Evolutionary conservation across 2,113 vertebrate species (phyloP), one percentile per base, ranked within the genome.

Genomic region (Hypocryptadius cinnamomeus): DNA sequence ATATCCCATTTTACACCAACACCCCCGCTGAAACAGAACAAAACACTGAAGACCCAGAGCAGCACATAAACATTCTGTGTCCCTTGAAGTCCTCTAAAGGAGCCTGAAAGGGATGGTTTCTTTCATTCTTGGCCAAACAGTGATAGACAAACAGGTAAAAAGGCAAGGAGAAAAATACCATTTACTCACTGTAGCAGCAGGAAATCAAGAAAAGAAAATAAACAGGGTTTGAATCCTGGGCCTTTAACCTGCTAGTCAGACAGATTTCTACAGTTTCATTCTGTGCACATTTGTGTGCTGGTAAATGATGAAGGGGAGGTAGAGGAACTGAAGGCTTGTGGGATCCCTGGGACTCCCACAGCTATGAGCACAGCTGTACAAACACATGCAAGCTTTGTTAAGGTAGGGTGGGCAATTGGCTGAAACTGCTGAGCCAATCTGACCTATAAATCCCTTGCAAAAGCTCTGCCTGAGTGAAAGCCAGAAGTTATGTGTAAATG

Each of bases 281-380:
- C 97, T 97, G 96, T 97, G 97, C 95, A 90, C 97, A 95, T 98
- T 97, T 97, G 97, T 98, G 97, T 93, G 97, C 96, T 96, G 97
- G 97, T 98, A 97, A 97, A 97, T 95, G 96, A 97, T 95, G 95
- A 97, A 98, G 96, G 97, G 97, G 98, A 97, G 98, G 97, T 94
- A 97, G 94, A 97, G 96, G 96, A 97, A 98, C 97, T 79, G 93
- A 95, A 97, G 94, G 97, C 98, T 97, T 97, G 97, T 97, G 98
- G 97, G 98, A 98, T 98, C 96, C 96, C 85, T 93, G 89, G 97
- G 97, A 98, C 98, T 98, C 98, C 98, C 98, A 98, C 98, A 98
- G 98, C 97, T 98, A 97, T 83, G 81, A 97, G 97, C 92, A 98
- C 99, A 99, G 99, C 99, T 99, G 99, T 98, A 98, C 98, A 99